phyloP scores from a whole-genome alignment of 1,140 invertebrate genomes.

The Hormaphis cornu region DNA sequence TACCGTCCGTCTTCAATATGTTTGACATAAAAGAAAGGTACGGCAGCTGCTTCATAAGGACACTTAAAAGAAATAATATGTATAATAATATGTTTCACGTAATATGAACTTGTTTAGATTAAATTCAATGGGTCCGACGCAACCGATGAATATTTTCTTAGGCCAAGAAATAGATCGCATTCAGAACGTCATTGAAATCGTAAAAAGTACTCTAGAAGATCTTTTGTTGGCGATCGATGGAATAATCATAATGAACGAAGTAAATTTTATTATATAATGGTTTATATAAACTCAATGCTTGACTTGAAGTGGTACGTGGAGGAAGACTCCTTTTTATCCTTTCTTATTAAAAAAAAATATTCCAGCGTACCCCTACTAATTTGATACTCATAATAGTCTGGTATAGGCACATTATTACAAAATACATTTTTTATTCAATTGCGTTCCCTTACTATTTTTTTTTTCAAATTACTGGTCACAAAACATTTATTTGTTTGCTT shows the following conservation, averaged over 20 bases:
- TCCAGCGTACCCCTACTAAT: too few relatives aligned
- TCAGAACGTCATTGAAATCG: slow-evolving; percentile 73
- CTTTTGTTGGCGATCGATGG: slow-evolving; percentile 92
- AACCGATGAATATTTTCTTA: slow-evolving; percentile 94
- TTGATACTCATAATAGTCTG: slow-evolving; percentile 93
- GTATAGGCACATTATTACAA: too few relatives aligned
- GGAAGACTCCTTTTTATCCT: too few relatives aligned
- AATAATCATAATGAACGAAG: slow-evolving; percentile 95
- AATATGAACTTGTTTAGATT: slow-evolving; percentile 62
- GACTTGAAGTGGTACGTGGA: too few relatives aligned
- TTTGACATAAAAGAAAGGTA: slow-evolving; percentile 61
- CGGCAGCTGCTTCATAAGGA: too few relatives aligned
- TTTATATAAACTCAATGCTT: too few relatives aligned
- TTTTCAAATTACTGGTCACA: too few relatives aligned
- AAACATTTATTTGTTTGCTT: too few relatives aligned
- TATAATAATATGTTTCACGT: too few relatives aligned
- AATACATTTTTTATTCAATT: too few relatives aligned
- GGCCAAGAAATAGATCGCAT: slow-evolving; percentile 93
- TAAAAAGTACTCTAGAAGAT: slow-evolving; percentile 70
- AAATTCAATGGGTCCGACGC: slow-evolving; percentile 76
- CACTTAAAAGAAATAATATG: too few relatives aligned
- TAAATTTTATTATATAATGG: slow-evolving; percentile 39
- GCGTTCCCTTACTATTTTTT: too few relatives aligned
- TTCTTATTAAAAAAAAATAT: slow-evolving; percentile 67
- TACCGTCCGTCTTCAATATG: slow-evolving; percentile 78